Base-by-base conservation (phyloP, 2,888 invertebrate genomes). In the Ypsolopha sequella region DNA sequence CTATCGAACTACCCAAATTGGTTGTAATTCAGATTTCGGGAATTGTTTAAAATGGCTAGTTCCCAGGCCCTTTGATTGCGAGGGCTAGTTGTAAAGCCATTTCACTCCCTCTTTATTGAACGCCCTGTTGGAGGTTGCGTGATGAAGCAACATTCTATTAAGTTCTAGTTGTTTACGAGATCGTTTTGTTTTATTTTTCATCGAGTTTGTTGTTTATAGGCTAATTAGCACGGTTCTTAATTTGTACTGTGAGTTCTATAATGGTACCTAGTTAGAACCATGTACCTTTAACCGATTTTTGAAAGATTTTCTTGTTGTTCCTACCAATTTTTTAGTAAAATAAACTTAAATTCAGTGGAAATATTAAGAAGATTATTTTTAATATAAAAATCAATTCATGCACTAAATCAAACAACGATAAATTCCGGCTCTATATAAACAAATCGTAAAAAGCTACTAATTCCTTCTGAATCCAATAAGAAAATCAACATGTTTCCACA, bases 11-110 rank as follows among this genome's bases (percentile, higher is more conserved):
- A 36, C 43, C 60, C 67, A 72, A 79, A 80, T 80, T 78, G 75
- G 70, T 68, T 70, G 61, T 68, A 68, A 64, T 61, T 74, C 68
- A 69, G 70, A 77, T 74, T 76, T 76, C 60, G 74, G 70, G 70
- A 78, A 79, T 73, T 70, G 74, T 80, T 80, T 72, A 76, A 77
- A 79, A 62, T 73, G 68, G 60, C 49, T 41, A 35, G 73, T 80
- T 82, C 76, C 79, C 80, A 78, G 65, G 70, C 66, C 57, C 56
- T 63, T 70, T 69, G 58, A 60, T 60, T 61, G 59, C 57, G 56
- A 58, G 64, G 68, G 60, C 62, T 62, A 60, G 58, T 64, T 55
- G 63, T 53, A 59, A 65, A 68, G 64, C 64, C 64, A 70, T 74
- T 76, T 66, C 66, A 71, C 68, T 74, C 74, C 77, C 76, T 63